Percentiles rank a stretch among this genome's conserved stretches.
Evolutionary conservation across 2,888 invertebrate genomes (phyloP).

Genomic region (Chaitophorus viminalis): DNA sequence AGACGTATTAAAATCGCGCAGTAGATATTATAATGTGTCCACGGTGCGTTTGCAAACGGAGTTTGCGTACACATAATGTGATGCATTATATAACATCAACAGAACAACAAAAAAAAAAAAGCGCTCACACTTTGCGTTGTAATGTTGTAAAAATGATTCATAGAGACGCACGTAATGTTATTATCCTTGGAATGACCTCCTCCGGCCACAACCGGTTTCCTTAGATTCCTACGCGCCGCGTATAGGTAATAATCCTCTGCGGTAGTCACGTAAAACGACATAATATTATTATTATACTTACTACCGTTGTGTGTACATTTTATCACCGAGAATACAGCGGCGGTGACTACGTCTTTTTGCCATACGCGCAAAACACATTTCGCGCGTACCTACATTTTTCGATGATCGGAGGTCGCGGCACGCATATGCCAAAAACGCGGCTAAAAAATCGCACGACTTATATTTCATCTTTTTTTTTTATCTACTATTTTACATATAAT

Average conservation of each 20-base stretch:
- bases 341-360: background rate
- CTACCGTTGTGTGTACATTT: background rate
- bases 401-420: background rate
- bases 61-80: background rate
- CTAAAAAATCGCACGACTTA: background rate
- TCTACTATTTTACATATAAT: too few species aligned
- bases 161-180: background rate
- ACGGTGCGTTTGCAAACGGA: background rate
- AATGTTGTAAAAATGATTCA: background rate
- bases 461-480: too few species aligned
- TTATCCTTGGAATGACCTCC: slow-evolving; percentile 37
- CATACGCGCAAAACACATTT: background rate
- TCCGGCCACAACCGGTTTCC: slow-evolving; percentile 19
- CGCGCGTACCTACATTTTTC: background rate
- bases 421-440: background rate
- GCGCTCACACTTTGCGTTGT: background rate
- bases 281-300: too few species aligned
- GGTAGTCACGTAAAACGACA: background rate
- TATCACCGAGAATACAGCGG: background rate
- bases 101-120: background rate
- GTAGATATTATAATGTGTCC: background rate
- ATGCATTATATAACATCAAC: background rate
- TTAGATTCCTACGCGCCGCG: background rate
- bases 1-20: background rate
- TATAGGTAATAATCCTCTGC: background rate